Base-by-base conservation (phyloP, 2,888 invertebrate genomes). In the Rhagium mordax region DNA sequence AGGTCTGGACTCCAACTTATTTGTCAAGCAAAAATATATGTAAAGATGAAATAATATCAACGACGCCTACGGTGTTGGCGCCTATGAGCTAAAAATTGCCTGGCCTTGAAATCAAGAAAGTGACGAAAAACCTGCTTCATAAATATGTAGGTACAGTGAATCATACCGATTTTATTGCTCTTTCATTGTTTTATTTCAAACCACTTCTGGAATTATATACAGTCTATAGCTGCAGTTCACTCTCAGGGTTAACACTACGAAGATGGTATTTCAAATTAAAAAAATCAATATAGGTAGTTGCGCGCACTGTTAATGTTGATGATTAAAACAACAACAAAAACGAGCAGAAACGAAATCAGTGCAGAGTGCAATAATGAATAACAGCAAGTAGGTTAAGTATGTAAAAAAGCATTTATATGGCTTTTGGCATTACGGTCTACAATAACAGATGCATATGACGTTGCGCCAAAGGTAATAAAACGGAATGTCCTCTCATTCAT, bases 401-500 rank as follows among this genome's bases (percentile, higher is more conserved):
- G 70, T 70, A 75, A 57, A 64, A 41, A 59, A 67, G 48, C 61
- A 67, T 72, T 75, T 72, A 72, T 72, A 68, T 71, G 60, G 70
- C 64, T 65, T 41, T 67, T 62, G 67, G 70, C 62, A 67, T 67
- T 41, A 61, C 67, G 62, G 65, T 47, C 51, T 57, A 24, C 57
- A 57, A 67, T 71, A 61, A 70, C 71, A 70, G 68, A 70, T 70
- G 74, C 74, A 76, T 74, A 71, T 62, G 74, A 69, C 70, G 73
- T 62, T 68, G 68, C 61, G 47, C 51, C 55, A 59, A 72, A 49
- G 69, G 74, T 67, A 72, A 74, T 76, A 76, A 76, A 76, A 72
- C 72, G 68, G 60, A 68, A 67, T 67, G 72, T 57, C 74, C 59
- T 70, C 70, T 71, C 76, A 76, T 74, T 75, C 74, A 75, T 72